Percentiles rank a stretch among this genome's conserved stretches.
Conservation (phyloP, 2,888 invertebrate species). For the Eupithecia exiguata region DNA sequence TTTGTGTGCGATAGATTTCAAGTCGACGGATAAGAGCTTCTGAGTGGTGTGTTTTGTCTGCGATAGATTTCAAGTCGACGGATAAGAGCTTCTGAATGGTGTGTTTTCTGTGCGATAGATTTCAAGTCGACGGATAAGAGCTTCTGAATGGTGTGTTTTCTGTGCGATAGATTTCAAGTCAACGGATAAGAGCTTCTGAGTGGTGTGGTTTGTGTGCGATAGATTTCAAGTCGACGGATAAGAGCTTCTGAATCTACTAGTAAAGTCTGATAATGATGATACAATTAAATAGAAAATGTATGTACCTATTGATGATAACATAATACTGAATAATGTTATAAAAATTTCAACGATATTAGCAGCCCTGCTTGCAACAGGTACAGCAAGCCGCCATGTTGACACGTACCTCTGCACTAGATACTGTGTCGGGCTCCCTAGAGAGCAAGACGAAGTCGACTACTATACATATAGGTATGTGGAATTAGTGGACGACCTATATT, state of each 20-base stretch:
- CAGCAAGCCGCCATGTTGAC: constrained; percentile 13
- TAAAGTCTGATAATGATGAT: not conserved
- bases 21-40: no score
- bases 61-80: not conserved
- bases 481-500: not conserved
- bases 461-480: no score
- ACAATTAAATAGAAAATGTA: not conserved
- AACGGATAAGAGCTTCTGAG: no score
- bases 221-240: not conserved
- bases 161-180: not conserved
- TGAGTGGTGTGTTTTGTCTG: no score
- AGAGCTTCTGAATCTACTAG: no score
- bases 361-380: constrained; percentile 32
- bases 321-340: not conserved
- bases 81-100: no score
- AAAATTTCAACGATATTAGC: not conserved
- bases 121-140: no score
- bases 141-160: no score
- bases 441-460: not conserved
- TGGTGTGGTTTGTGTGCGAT: no score
- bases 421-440: constrained; percentile 11
- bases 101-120: not conserved
- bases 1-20: not conserved
- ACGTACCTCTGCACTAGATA: constrained; percentile 14
- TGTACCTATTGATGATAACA: not conserved